A percentile compares a stretch with the other conserved stretches of the same genome.
Conservation (phyloP, 2,888 invertebrate genomes). For the Hanleya hanleyi region DNA sequence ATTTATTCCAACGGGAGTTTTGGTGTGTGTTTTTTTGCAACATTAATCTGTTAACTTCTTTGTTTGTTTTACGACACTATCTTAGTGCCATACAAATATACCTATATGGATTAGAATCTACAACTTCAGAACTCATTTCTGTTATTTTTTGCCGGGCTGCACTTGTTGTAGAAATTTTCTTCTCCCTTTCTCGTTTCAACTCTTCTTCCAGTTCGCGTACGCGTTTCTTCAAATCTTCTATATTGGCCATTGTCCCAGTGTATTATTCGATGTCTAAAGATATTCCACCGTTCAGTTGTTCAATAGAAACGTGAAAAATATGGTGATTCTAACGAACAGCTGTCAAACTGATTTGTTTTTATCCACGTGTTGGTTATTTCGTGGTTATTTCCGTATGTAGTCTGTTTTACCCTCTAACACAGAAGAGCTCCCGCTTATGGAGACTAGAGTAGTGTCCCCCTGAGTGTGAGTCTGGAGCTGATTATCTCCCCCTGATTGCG, state of each 20-base stretch:
- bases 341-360: not conserved
- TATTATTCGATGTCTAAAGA: not conserved
- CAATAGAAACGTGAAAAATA: too few relatives aligned
- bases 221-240: conserved; percentile 79
- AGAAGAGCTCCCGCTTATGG: not conserved
- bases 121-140: conserved; percentile 95
- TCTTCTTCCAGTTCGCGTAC: conserved; percentile 77
- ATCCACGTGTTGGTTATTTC: conserved; percentile 3
- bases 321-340: too few relatives aligned
- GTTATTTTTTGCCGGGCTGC: conserved; percentile 82
- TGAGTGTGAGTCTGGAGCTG: too few relatives aligned
- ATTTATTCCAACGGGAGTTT: too few relatives aligned
- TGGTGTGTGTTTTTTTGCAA: too few relatives aligned
- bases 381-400: not conserved
- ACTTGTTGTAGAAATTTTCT: conserved; percentile 25
- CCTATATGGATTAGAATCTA: conserved; percentile 99
- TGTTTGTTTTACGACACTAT: too few relatives aligned
- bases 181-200: conserved; percentile 71
- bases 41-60: too few relatives aligned
- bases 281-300: not conserved
- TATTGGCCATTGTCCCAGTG: not conserved
- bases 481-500: too few relatives aligned
- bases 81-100: too few relatives aligned
- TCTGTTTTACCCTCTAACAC: not conserved
- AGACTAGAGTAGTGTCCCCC: too few relatives aligned